phyloP scores from a whole-genome alignment of 1,140 invertebrate genomes.

The Manduca sexta region DNA sequence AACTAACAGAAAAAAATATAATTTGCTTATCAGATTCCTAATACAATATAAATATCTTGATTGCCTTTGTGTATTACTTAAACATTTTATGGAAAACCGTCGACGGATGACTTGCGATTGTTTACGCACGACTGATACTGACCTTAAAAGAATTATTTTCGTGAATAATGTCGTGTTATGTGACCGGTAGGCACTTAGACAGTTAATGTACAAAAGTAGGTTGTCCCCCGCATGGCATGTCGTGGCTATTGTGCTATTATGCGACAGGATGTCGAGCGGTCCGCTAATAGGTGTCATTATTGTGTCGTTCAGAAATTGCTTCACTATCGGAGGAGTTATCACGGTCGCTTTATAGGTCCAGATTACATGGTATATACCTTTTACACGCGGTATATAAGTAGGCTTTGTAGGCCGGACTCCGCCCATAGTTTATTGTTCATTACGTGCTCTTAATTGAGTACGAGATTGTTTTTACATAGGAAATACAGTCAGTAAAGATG shows the following conservation, averaged over 20 bases:
- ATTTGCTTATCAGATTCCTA: no score
- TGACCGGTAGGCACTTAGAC: no score
- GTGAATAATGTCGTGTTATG: neutral
- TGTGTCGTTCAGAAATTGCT: constrained; percentile 66
- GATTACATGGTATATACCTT: constrained; percentile 53
- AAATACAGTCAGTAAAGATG: neutral
- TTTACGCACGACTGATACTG: no score
- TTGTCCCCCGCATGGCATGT: constrained; percentile 31
- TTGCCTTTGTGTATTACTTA: no score
- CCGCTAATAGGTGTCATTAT: constrained; percentile 68
- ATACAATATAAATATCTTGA: no score
- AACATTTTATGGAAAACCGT: no score
- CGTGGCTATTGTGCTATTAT: constrained; percentile 39
- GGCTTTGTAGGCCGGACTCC: constrained; percentile 18
- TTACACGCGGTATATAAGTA: constrained; percentile 15
- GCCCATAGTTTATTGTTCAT: constrained; percentile 24
- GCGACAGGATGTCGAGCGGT: constrained; percentile 57
- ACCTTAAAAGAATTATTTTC: no score
- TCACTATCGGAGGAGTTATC: constrained; percentile 66
- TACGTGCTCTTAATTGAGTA: constrained; percentile 27
- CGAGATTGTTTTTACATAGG: neutral
- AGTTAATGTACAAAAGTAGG: constrained; percentile 33
- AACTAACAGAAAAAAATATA: no score
- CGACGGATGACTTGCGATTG: no score
- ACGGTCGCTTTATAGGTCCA: constrained; percentile 58